Evolutionary conservation across 2,797 vertebrate species (phyloP).

Genomic region (Miichthys miiuy): DNA sequence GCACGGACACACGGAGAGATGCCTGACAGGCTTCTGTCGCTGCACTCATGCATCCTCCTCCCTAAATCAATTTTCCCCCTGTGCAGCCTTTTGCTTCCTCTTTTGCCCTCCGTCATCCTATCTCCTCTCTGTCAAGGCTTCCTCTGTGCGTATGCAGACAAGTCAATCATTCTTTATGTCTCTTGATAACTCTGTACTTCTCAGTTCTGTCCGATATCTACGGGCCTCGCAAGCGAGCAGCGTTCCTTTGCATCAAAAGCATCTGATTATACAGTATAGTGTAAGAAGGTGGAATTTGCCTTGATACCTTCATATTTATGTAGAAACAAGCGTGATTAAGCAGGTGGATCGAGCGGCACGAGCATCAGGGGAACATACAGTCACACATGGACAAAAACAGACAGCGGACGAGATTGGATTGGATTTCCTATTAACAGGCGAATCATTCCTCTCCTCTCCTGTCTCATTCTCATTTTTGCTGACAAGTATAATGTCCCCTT

Average conservation of each 20-base stretch:
- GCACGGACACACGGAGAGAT: constrained; percentile 8
- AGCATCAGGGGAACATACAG: not conserved
- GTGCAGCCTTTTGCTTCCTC: constrained; percentile 16
- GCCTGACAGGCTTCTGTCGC: constrained; percentile 19
- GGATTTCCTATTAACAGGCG: constrained; percentile 53
- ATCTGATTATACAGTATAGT: constrained; percentile 5
- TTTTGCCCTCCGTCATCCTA: constrained; percentile 26
- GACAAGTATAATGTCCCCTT: not conserved
- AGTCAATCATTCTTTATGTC: constrained; percentile 39
- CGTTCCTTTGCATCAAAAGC: constrained; percentile 16
- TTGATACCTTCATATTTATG: not conserved
- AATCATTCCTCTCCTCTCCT: constrained; percentile 42
- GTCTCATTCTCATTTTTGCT: constrained; percentile 31
- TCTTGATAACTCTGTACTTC: constrained; percentile 24
- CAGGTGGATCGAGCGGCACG: not conserved
- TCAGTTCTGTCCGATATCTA: constrained; percentile 1
- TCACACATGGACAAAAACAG: constrained; percentile 23
- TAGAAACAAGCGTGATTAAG: constrained; percentile 14
- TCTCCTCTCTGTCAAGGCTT: constrained; percentile 23
- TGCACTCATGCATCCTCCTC: constrained; percentile 32
- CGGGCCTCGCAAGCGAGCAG: not conserved
- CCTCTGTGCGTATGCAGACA: constrained; percentile 23
- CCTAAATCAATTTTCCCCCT: constrained; percentile 28
- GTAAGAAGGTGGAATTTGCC: not conserved
- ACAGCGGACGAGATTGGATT: constrained; percentile 53